A percentile compares a stretch with the other conserved stretches of the same genome.
Conservation (phyloP, 2,797 vertebrate genomes). For the Cuculus canorus region DNA sequence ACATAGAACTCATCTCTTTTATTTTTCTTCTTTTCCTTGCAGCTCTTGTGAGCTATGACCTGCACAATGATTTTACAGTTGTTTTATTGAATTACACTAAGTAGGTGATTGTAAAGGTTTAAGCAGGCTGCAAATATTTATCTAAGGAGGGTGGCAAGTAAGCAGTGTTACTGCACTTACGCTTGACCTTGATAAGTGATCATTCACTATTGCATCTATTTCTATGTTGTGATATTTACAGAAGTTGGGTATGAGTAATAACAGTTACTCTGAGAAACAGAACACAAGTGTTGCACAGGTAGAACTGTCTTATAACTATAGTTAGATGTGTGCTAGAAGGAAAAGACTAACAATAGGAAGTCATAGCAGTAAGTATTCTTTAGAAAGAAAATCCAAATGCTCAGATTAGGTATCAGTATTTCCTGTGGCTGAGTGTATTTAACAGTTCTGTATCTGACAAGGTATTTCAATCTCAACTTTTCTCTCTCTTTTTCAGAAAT, state of each 20-base stretch:
- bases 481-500: constrained; percentile 82
- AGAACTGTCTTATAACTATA: background rate
- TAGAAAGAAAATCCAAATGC: background rate
- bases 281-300: background rate
- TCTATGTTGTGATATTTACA: background rate
- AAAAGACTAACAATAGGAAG: background rate
- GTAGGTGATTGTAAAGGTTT: background rate
- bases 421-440: background rate
- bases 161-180: background rate
- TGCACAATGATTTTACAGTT: rapidly evolving
- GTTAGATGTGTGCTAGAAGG: background rate
- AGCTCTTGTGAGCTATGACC: background rate
- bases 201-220: background rate
- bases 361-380: background rate
- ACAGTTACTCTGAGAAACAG: background rate
- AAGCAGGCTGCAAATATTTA: constrained; percentile 23
- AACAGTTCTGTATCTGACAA: background rate
- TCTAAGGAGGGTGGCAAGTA: background rate
- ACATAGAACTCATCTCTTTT: background rate
- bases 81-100: background rate
- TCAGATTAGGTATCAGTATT: background rate
- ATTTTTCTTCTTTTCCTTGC: background rate
- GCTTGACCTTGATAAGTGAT: background rate
- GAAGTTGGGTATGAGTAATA: background rate
- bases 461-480: constrained; percentile 28